phyloP scores from a whole-genome alignment of 2,888 invertebrate genomes.

The Stegana nigrithorax region DNA sequence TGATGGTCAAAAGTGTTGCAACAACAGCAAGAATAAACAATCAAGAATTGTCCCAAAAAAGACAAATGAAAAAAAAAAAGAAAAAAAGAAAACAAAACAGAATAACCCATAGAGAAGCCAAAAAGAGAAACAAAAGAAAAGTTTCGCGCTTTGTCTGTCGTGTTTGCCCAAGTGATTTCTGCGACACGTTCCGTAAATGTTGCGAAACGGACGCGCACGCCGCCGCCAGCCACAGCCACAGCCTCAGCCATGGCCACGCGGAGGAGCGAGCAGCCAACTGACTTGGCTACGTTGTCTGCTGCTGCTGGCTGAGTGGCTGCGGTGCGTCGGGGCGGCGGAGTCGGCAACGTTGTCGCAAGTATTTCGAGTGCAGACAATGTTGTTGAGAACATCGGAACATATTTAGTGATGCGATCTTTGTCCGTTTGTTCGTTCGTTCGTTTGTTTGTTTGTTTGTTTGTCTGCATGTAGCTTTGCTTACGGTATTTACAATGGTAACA shows the following conservation, averaged over 20 bases:
- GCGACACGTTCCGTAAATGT: conserved; percentile 23
- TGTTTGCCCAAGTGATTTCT: conserved; percentile 43
- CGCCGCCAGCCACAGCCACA: too few relatives aligned
- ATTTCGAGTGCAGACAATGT: too few relatives aligned
- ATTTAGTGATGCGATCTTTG: conserved; percentile 58
- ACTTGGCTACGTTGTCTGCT: too few relatives aligned
- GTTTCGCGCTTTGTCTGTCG: conserved; percentile 42
- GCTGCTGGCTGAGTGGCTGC: neutral
- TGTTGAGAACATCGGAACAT: conserved; percentile 52
- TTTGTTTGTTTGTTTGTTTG: too few relatives aligned
- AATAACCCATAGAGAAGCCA: neutral
- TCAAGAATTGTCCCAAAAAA: too few relatives aligned
- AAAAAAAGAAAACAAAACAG: neutral
- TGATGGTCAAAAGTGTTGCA: conserved; percentile 15
- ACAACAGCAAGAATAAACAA: too few relatives aligned
- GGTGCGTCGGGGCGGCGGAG: neutral
- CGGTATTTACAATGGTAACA: conserved; percentile 18
- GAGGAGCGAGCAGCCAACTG: too few relatives aligned
- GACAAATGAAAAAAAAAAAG: too few relatives aligned
- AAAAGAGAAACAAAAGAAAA: conserved; percentile 1
- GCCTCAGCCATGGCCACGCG: too few relatives aligned
- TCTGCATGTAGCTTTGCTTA: too few relatives aligned
- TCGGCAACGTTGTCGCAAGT: conserved; percentile 16
- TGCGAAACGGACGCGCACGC: neutral
- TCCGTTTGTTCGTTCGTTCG: too few relatives aligned